A percentile compares a stretch with the other conserved stretches of the same genome.
phyloP scores from a whole-genome alignment of 2,113 vertebrate species.

The Platycercus adscitus region DNA sequence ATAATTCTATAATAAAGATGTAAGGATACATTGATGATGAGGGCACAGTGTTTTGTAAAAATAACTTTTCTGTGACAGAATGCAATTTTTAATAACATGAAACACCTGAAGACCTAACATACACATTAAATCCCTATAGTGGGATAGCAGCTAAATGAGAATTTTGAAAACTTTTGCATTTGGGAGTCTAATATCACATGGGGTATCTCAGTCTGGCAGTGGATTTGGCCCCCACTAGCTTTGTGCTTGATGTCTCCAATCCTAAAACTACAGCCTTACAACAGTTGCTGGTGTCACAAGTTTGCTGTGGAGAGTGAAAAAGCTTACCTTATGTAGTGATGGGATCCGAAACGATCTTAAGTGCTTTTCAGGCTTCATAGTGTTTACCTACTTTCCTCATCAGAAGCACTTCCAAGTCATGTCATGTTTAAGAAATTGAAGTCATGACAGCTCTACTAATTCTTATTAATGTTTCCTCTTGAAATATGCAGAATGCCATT shows the following conservation, averaged over 20 bases:
- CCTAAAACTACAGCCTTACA: neutral
- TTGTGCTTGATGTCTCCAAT: neutral
- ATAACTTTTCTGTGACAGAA: neutral
- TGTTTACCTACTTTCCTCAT: neutral
- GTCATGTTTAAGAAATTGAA: conserved; percentile 16
- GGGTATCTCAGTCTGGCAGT: neutral
- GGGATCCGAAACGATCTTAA: neutral
- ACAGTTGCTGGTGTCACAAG: neutral
- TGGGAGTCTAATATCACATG: neutral
- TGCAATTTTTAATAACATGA: neutral
- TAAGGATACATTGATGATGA: neutral
- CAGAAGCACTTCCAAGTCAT: neutral
- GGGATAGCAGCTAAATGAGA: neutral
- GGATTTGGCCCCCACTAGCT: neutral
- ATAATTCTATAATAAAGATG: neutral
- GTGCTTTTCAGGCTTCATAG: neutral
- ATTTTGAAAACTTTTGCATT: neutral
- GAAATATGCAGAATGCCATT: neutral
- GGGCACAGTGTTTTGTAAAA: neutral
- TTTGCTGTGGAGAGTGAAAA: neutral
- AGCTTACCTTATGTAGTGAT: neutral
- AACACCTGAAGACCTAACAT: neutral
- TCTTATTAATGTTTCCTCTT: neutral
- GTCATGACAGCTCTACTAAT: neutral
- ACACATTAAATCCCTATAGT: neutral